A percentile compares a stretch with the other conserved stretches of the same genome.
Evolutionary conservation across 2,113 vertebrate species (phyloP).

Genomic region (Daubentonia madagascariensis): DNA sequence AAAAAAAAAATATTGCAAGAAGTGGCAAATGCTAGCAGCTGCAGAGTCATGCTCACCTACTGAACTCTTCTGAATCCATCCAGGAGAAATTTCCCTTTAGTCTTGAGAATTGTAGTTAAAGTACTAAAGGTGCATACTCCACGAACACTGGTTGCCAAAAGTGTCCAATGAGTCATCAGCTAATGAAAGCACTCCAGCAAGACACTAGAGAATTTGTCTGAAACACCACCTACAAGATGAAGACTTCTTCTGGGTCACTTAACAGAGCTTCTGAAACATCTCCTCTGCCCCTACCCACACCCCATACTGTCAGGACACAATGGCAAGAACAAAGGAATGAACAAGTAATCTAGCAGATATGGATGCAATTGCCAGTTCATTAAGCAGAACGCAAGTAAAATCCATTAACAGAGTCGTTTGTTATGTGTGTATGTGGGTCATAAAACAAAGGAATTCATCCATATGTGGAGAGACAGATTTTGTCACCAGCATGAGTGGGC

Average conservation of each 20-base stretch:
- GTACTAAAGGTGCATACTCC: constrained; percentile 28
- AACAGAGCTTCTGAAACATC: constrained; percentile 70
- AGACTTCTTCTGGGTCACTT: constrained; percentile 80
- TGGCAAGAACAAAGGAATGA: constrained; percentile 31
- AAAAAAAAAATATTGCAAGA: background rate
- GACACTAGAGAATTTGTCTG: constrained; percentile 73
- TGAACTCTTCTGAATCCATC: background rate
- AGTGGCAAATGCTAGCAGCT: constrained; percentile 48
- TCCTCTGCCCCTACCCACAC: constrained; percentile 60
- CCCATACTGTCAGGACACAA: constrained; percentile 39
- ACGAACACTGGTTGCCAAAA: constrained; percentile 34
- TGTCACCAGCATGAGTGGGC: background rate
- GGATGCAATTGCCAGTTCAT: constrained; percentile 57
- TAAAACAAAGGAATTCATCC: constrained; percentile 11
- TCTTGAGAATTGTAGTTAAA: constrained; percentile 21
- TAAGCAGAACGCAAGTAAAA: constrained; percentile 62
- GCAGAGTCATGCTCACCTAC: constrained; percentile 39
- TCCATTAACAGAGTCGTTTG: constrained; percentile 61
- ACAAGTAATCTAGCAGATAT: constrained; percentile 45
- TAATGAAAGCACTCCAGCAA: constrained; percentile 67
- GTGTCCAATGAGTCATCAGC: constrained; percentile 48
- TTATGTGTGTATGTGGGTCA: background rate
- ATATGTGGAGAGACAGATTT: background rate
- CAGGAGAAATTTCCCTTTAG: background rate
- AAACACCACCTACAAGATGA: constrained; percentile 67